Evolutionary conservation across 2,113 vertebrate species (phyloP).

Genomic region (Paracyprichromis sp.): DNA sequence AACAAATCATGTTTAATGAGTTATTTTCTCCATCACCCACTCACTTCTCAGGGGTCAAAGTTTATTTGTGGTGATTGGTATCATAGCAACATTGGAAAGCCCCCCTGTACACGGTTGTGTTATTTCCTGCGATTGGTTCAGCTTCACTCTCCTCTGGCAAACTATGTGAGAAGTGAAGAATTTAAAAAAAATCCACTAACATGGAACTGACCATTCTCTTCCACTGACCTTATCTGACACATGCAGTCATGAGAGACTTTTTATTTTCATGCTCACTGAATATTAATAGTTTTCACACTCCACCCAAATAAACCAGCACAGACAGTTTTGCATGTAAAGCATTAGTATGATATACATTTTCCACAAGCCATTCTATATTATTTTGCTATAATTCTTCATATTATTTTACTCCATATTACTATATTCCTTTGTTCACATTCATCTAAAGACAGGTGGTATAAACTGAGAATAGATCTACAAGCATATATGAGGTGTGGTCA

Average conservation of each 20-base stretch:
- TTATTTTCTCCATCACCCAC: background rate
- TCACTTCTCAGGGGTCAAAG: background rate
- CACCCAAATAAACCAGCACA: background rate
- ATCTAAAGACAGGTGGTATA: background rate
- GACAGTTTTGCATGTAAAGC: background rate
- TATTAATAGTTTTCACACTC: background rate
- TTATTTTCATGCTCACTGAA: background rate
- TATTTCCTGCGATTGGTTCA: background rate
- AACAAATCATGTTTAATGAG: background rate
- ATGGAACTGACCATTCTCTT: background rate
- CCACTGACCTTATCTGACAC: constrained; percentile 13
- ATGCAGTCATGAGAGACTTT: background rate
- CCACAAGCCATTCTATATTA: background rate
- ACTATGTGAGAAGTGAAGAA: background rate
- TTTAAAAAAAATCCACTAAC: background rate
- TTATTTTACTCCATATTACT: background rate
- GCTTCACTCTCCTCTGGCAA: background rate
- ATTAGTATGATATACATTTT: background rate
- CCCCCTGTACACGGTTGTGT: background rate
- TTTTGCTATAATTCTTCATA: background rate
- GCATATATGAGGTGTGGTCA: accelerated
- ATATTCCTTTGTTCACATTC: background rate
- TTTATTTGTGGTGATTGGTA: constrained; percentile 26
- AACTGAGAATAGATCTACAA: accelerated
- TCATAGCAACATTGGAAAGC: constrained; percentile 47